Percentiles rank a stretch among this genome's conserved stretches.
phyloP scores from a whole-genome alignment of 2,888 invertebrate species.

The Nomada ruficornis region DNA sequence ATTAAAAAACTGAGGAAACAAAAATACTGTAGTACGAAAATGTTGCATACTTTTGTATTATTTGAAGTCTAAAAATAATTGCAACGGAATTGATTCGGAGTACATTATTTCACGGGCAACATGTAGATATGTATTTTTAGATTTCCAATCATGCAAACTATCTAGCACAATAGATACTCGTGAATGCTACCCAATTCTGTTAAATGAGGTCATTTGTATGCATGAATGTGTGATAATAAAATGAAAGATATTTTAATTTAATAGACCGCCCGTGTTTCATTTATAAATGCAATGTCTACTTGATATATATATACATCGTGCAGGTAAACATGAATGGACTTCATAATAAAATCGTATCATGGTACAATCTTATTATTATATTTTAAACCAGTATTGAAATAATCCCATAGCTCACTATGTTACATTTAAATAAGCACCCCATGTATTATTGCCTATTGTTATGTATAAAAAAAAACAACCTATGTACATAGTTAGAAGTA shows the following conservation, averaged over 20 bases:
- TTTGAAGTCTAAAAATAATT: conserved; percentile 55
- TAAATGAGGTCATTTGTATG: conserved; percentile 75
- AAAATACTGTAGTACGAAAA: conserved; percentile 25
- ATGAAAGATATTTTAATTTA: conserved; percentile 75
- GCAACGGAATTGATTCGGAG: conserved; percentile 56
- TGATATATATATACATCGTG: conserved; percentile 19
- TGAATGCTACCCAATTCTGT: conserved; percentile 51
- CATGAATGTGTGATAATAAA: conserved; percentile 75
- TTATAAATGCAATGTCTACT: conserved; percentile 32
- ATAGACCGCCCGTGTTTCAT: conserved; percentile 62
- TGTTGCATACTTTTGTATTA: conserved; percentile 63
- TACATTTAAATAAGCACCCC: conserved; percentile 51
- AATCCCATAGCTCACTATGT: conserved; percentile 50
- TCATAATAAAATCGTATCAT: conserved; percentile 31
- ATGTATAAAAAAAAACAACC: conserved; percentile 51
- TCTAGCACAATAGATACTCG: conserved; percentile 46
- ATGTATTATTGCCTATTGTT: conserved; percentile 37
- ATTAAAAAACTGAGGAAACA: conserved; percentile 22
- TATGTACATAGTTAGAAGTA: conserved; percentile 64
- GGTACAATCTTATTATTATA: conserved; percentile 54
- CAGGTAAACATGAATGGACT: conserved; percentile 49
- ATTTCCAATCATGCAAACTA: conserved; percentile 40
- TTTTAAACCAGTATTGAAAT: conserved; percentile 47
- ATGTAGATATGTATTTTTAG: conserved; percentile 61
- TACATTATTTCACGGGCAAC: conserved; percentile 54